Evolutionary conservation across 2,113 vertebrate genomes (phyloP).

Genomic region (Patagioenas fasciata): DNA sequence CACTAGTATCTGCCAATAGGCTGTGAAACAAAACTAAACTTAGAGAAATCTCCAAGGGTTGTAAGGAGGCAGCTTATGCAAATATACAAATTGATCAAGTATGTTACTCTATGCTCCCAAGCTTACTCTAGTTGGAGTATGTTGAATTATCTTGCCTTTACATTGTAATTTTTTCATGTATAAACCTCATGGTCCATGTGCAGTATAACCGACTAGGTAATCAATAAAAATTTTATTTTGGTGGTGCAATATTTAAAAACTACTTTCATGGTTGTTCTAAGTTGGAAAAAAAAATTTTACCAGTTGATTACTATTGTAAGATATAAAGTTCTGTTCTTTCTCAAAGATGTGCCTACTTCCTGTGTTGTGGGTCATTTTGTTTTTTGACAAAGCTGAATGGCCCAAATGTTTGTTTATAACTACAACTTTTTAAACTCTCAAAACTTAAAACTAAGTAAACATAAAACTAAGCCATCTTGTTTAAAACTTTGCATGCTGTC

Average conservation of each 20-base stretch:
- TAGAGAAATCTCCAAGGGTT: background rate
- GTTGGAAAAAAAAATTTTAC: conserved; percentile 42
- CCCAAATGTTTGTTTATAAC: conserved; percentile 42
- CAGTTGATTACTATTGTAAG: conserved; percentile 54
- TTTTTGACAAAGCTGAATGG: conserved; percentile 58
- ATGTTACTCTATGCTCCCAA: background rate
- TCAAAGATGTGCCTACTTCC: conserved; percentile 65
- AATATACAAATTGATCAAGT: background rate
- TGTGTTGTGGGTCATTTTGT: background rate
- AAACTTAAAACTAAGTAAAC: conserved; percentile 44
- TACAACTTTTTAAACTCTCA: conserved; percentile 55
- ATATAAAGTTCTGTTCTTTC: conserved; percentile 37
- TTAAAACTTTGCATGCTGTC: background rate
- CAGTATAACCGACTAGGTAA: conserved; percentile 14
- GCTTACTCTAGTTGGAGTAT: background rate
- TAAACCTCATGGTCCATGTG: background rate
- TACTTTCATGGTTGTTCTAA: conserved; percentile 32
- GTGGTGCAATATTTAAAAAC: conserved; percentile 46
- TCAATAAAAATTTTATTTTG: conserved; percentile 29
- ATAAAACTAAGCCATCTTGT: background rate
- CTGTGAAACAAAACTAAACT: background rate
- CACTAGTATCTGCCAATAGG: background rate
- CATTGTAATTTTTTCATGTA: conserved; percentile 30
- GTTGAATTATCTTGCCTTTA: conserved; percentile 24
- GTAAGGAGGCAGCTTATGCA: background rate